Evolutionary conservation across 2,113 vertebrate species (phyloP), one percentile per base, ranked within the genome.

Genomic region (Lagenorhynchus albirostris): DNA sequence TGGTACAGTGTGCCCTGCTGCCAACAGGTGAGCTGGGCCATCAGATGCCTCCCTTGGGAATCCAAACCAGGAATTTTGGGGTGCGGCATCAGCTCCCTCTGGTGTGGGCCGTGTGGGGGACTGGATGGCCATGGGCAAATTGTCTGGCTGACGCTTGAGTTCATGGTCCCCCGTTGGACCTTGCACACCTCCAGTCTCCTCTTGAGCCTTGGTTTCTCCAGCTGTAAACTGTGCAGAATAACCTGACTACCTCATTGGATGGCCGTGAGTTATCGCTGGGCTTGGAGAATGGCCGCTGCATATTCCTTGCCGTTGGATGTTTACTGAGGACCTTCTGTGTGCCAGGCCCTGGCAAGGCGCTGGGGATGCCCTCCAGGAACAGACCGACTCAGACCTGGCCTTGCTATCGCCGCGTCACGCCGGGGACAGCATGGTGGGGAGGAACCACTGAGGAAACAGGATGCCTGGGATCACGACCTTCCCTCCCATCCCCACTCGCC

Each of bases 191-290:
- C 18, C 0, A 0, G 3, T 8, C 41, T 8, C 44, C 6, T 62
- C 18, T 70, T 2, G 55, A 71, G 74, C 63, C 71, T 44, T 12
- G 29, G n/a, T 38, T 50, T 83, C 33, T 38, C n/a, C 62, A n/a
- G 1, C 18, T 25, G 23, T 1, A 6, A 29, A 60, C 8, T 20
- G 31, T 25, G 6, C 2, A 15, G 36, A 68, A 8, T 41, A 8
- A 6, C 29, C 0, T 1, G 74, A 25, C 67, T 5, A 1, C 81
- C 80, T 63, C 81, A 1, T 1, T 0, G 10, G 36, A 0, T 7
- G 83, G 31, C 8, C 1, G 0, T 0, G 17, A 23, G 60, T 36
- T 6, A 13, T 41, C 2, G 10, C 23, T n/a, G 2, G n/a, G n/a
- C 65, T 21, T 0, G 1, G 33, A 7, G 63, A 6, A 3, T 7